Percentiles rank a stretch among this genome's conserved stretches.
These are phyloP conservation scores for Galerucella pusilla DNA, from an alignment of 2,888 invertebrate species.

Conservation along the genomic window DNA sequence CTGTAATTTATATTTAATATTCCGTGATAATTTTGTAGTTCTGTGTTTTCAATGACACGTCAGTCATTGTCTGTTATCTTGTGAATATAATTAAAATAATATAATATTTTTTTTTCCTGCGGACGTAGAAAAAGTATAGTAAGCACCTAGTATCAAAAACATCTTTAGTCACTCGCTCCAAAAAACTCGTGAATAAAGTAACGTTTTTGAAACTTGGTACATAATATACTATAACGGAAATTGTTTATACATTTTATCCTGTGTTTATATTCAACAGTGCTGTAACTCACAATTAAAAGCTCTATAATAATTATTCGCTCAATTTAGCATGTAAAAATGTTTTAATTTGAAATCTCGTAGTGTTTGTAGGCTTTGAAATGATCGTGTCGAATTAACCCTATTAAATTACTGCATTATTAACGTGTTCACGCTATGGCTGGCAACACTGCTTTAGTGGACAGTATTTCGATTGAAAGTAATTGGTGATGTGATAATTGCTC, in stretches of 20 bases:
- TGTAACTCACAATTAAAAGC: background rate
- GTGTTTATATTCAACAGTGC: slow-evolving; percentile 12
- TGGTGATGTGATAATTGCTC: slow-evolving; percentile 1
- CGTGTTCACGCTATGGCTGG: slow-evolving; percentile 15
- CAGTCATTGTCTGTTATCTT: too few relatives aligned
- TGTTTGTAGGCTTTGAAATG: slow-evolving; percentile 16
- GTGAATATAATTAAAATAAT: too few relatives aligned
- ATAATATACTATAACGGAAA: too few relatives aligned
- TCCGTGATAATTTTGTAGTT: too few relatives aligned
- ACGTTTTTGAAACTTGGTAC: too few relatives aligned
- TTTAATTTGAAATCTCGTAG: background rate
- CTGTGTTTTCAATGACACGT: too few relatives aligned
- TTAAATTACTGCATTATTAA: slow-evolving; percentile 22
- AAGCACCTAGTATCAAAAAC: too few relatives aligned
- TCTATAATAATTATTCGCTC: background rate
- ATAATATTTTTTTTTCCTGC: too few relatives aligned
- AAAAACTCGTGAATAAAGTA: too few relatives aligned
- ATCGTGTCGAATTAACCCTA: slow-evolving; percentile 7
- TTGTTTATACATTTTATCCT: background rate
- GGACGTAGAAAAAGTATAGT: too few relatives aligned
- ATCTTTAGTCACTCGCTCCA: too few relatives aligned
- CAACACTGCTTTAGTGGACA: slow-evolving; percentile 2
- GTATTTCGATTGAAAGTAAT: slow-evolving; percentile 11
- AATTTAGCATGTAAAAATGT: slow-evolving; percentile 10
- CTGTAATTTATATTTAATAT: too few relatives aligned